These are phyloP conservation scores for Taeniopygia guttata DNA, from an alignment of 2,797 vertebrate genomes.

Conservation along the genomic window DNA sequence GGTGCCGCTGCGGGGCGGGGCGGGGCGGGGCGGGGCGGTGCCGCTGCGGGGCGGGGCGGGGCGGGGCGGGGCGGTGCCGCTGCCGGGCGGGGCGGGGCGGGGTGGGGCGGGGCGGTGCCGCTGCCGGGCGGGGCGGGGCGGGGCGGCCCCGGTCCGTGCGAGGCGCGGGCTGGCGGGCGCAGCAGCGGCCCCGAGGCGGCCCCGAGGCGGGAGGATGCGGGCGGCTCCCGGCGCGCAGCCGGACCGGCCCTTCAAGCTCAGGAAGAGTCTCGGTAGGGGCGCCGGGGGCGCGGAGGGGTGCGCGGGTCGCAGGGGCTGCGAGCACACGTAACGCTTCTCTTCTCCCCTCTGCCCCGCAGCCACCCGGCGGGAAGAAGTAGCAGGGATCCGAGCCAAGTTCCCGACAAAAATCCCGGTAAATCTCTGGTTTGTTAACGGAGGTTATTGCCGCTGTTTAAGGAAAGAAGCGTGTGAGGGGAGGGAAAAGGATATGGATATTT, in stretches of 20 bases:
- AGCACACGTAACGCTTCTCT: neutral
- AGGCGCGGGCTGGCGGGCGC: no score
- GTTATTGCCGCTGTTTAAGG: neutral
- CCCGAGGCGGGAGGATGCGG: slow-evolving; percentile 69
- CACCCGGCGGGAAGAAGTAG: slow-evolving; percentile 84
- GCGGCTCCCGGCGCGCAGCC: slow-evolving; percentile 63
- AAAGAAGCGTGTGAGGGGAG: neutral
- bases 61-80: neutral
- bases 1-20: no score
- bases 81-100: no score
- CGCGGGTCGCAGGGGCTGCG: neutral
- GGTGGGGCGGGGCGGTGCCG: no score
- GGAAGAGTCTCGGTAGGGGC: slow-evolving; percentile 85
- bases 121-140: no score
- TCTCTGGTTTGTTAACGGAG: neutral
- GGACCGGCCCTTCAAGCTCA: slow-evolving; percentile 83
- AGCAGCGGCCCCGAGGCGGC: accelerated
- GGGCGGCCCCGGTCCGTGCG: neutral
- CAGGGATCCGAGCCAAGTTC: slow-evolving; percentile 85
- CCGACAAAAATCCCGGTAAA: slow-evolving; percentile 89
- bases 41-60: no score
- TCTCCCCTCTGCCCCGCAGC: slow-evolving; percentile 65
- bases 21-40: no score
- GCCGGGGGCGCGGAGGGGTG: neutral
- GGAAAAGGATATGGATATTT: accelerated